These are phyloP conservation scores for Tanaodytes sp. DNA, from an alignment of 2,888 invertebrate species.

Conservation along the genomic window DNA sequence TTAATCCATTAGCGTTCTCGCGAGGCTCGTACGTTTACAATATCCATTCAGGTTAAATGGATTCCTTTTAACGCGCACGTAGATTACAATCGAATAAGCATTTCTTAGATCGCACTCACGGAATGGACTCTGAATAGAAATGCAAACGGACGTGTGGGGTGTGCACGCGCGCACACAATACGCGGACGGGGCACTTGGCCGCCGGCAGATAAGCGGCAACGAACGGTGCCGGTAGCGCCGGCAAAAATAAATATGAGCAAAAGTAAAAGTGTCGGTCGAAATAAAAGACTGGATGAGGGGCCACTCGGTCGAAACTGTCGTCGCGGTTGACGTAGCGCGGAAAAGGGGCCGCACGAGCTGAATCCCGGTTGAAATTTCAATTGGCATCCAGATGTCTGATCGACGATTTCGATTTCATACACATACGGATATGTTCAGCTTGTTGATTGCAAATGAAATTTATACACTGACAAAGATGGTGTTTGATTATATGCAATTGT, in stretches of 20 bases:
- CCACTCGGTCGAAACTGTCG: slow-evolving; percentile 41
- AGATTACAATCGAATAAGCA: slow-evolving; percentile 41
- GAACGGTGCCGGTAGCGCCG: slow-evolving; percentile 13
- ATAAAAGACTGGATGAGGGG: slow-evolving; percentile 32
- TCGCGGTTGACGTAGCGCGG: slow-evolving; percentile 45
- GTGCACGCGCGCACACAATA: slow-evolving; percentile 17
- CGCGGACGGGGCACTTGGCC: slow-evolving; percentile 16
- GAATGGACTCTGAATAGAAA: slow-evolving; percentile 39
- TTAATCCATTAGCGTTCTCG: too few relatives aligned
- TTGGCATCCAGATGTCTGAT: slow-evolving; percentile 28
- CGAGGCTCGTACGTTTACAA: too few relatives aligned
- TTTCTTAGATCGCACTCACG: slow-evolving; percentile 38
- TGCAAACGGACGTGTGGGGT: slow-evolving; percentile 31
- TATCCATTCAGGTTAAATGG: slow-evolving; percentile 36
- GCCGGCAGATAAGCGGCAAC: slow-evolving; percentile 31
- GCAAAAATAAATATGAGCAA: slow-evolving; percentile 47
- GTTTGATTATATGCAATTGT: not conserved
- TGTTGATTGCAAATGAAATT: not conserved
- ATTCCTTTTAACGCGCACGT: slow-evolving; percentile 32
- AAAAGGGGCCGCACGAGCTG: slow-evolving; percentile 33
- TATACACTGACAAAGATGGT: not conserved
- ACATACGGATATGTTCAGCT: not conserved
- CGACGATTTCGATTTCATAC: slow-evolving; percentile 21
- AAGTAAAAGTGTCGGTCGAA: slow-evolving; percentile 39
- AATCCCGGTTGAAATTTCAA: slow-evolving; percentile 33